phyloP scores from a whole-genome alignment of 2,797 vertebrate genomes.

The Coreius guichenoti region DNA sequence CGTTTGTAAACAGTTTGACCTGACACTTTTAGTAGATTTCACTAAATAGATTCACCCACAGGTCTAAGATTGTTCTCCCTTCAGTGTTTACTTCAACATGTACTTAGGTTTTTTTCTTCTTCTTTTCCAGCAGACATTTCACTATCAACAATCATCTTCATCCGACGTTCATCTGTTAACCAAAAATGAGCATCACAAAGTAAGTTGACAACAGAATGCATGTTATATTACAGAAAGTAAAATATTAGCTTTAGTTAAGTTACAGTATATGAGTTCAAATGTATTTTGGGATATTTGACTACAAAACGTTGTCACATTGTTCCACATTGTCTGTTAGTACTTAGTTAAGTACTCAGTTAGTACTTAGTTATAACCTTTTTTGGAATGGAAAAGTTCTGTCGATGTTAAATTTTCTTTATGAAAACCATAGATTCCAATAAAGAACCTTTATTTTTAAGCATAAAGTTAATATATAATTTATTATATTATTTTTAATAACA shows the following conservation, averaged over 20 bases:
- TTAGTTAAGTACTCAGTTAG: no score
- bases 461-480: neutral
- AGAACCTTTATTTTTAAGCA: neutral
- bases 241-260: neutral
- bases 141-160: neutral
- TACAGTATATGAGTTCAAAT: neutral
- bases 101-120: neutral
- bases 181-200: constrained; percentile 41
- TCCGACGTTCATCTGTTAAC: neutral
- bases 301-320: neutral
- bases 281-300: neutral
- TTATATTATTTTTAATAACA: neutral
- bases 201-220: constrained; percentile 19
- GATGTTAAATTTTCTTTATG: neutral
- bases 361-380: no score
- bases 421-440: neutral
- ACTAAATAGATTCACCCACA: neutral
- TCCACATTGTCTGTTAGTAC: neutral
- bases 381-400: neutral
- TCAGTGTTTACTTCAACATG: neutral
- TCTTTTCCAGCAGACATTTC: constrained; percentile 11
- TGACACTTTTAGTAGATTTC: neutral
- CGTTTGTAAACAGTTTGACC: neutral
- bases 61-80: neutral
- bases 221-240: neutral